These are phyloP conservation scores for Cepaea hortensis DNA, from an alignment of 2,888 invertebrate genomes.

Conservation along the genomic window DNA sequence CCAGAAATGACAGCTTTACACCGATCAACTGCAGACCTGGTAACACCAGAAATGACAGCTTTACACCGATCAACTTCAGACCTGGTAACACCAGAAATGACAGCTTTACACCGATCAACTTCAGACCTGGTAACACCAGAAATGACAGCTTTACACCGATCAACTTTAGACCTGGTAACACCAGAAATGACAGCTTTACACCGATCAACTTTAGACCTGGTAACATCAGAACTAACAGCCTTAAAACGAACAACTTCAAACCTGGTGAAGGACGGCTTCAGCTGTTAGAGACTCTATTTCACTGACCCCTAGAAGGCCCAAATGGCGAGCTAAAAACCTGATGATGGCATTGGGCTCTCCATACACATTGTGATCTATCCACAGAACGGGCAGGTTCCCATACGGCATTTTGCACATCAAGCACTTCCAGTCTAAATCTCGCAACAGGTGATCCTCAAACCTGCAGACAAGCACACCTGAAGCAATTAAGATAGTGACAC, in stretches of 20 bases:
- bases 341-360: constrained; percentile 38
- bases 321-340: constrained; percentile 36
- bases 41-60: too few species aligned
- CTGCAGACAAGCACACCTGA: background rate
- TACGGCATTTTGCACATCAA: constrained; percentile 44
- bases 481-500: background rate
- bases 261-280: constrained; percentile 44
- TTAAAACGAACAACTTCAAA: background rate
- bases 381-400: constrained; percentile 45
- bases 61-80: too few species aligned
- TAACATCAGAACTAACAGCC: background rate
- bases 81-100: too few species aligned
- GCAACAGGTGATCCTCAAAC: constrained; percentile 33
- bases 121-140: too few species aligned
- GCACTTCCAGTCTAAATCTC: constrained; percentile 45
- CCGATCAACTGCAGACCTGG: too few species aligned
- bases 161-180: too few species aligned
- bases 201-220: too few species aligned
- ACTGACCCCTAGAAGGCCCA: constrained; percentile 28
- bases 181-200: too few species aligned
- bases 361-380: constrained; percentile 48
- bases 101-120: too few species aligned
- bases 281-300: constrained; percentile 37
- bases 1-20: too few species aligned
- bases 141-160: too few species aligned